phyloP scores from a whole-genome alignment of 2,888 invertebrate species.

The Chloroclystis v-ata region DNA sequence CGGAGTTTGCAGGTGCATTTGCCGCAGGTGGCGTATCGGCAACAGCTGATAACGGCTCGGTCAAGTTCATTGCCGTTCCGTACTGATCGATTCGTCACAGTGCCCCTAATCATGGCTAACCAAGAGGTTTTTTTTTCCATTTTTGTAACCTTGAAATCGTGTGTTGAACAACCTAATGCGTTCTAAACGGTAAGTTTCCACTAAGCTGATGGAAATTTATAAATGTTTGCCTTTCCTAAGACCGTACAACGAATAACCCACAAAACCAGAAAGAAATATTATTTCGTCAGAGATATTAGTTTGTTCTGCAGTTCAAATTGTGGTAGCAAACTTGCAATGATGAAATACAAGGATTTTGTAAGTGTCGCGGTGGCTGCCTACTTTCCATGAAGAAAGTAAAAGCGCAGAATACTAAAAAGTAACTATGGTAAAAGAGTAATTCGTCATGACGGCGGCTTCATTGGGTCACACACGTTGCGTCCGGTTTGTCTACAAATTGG shows the following conservation, averaged over 20 bases:
- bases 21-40: constrained; percentile 45
- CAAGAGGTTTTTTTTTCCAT: not conserved
- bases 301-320: not conserved
- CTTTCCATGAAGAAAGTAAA: constrained; percentile 73
- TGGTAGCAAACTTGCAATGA: not conserved
- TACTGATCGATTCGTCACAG: constrained; percentile 64
- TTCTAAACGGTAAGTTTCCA: too few species aligned
- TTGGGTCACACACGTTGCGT: constrained; percentile 62
- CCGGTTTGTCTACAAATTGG: constrained; percentile 72
- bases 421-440: constrained; percentile 41
- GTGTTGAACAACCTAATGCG: too few species aligned
- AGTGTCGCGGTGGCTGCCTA: constrained; percentile 43
- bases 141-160: not conserved
- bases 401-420: constrained; percentile 11
- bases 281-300: not conserved
- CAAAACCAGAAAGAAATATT: too few species aligned
- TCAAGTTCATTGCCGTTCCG: constrained; percentile 73
- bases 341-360: constrained; percentile 6
- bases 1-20: constrained; percentile 28
- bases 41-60: constrained; percentile 58
- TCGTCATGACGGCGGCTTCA: constrained; percentile 53
- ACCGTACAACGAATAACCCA: too few species aligned
- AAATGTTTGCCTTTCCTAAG: too few species aligned
- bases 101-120: constrained; percentile 32
- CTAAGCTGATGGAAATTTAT: too few species aligned